These are phyloP conservation scores for Hycleus cichorii DNA, from an alignment of 1,140 invertebrate genomes.

Conservation along the genomic window DNA sequence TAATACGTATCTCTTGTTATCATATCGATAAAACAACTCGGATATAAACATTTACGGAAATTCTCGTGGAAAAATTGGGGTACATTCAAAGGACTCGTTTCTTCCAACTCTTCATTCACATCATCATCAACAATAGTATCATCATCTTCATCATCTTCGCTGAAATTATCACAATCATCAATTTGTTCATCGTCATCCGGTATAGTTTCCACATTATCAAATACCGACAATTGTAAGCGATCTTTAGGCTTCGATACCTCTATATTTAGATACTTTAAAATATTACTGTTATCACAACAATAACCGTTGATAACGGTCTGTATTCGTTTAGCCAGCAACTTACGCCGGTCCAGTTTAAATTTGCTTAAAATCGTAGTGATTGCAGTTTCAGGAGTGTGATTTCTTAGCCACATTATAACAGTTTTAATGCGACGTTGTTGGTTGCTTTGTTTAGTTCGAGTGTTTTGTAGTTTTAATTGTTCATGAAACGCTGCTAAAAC, in stretches of 20 bases:
- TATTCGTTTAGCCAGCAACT: conserved; percentile 49
- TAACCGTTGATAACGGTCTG: conserved; percentile 57
- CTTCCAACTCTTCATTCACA: conserved; percentile 20
- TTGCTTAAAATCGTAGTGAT: conserved; percentile 56
- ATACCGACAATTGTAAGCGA: conserved; percentile 6
- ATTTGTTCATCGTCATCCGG: conserved; percentile 6
- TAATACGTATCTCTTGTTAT: conserved; percentile 56
- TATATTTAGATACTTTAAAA: conserved; percentile 50
- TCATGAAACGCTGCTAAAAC: conserved; percentile 64
- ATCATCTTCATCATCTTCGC: conserved; percentile 14
- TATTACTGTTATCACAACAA: conserved; percentile 46
- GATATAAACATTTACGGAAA: conserved; percentile 50
- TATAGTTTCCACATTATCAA: conserved; percentile 21
- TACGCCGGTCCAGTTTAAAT: conserved; percentile 48
- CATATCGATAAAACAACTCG: conserved; percentile 60
- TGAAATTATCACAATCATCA: neutral
- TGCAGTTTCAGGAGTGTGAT: conserved; percentile 60
- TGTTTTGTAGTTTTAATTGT: conserved; percentile 55
- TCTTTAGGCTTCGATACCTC: conserved; percentile 18
- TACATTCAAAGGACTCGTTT: conserved; percentile 34
- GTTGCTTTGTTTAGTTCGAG: conserved; percentile 47
- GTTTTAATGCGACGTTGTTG: conserved; percentile 57
- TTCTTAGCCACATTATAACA: conserved; percentile 64
- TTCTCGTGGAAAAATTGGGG: conserved; percentile 60
- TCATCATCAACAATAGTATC: conserved; percentile 18